phyloP scores from a whole-genome alignment of 2,113 vertebrate genomes.

The Rhegmatorhina hoffmannsi region DNA sequence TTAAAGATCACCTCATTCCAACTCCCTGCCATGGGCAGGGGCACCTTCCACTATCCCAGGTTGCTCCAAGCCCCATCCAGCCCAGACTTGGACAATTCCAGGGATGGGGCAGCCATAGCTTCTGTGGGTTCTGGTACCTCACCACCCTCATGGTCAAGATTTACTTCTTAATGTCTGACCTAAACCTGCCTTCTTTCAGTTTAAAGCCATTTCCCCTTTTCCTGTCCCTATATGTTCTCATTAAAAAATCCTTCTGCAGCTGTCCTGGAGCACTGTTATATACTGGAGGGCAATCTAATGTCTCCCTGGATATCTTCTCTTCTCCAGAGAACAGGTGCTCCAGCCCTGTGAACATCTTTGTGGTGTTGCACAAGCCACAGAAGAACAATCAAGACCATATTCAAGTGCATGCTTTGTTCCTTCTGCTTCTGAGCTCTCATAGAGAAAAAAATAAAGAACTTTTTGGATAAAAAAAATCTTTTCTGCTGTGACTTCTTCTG shows the following conservation, averaged over 20 bases:
- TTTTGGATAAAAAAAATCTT: neutral
- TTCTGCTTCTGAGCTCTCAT: rapidly evolving
- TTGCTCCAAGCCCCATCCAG: rapidly evolving
- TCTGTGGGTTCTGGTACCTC: neutral
- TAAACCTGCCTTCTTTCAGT: neutral
- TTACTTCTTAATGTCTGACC: no score
- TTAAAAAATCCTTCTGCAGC: neutral
- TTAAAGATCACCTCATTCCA: neutral
- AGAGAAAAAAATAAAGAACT: neutral
- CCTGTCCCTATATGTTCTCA: neutral
- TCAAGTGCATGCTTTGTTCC: neutral
- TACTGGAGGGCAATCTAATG: neutral
- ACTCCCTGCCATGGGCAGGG: neutral
- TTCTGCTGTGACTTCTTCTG: neutral
- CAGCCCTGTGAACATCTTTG: neutral
- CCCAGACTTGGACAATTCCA: neutral
- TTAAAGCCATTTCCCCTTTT: neutral
- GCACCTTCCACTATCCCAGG: neutral
- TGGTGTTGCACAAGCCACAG: neutral
- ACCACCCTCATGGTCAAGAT: neutral
- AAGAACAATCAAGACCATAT: neutral
- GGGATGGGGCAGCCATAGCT: neutral
- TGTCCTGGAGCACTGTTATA: neutral
- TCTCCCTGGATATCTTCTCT: neutral
- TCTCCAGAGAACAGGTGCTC: neutral